Evolutionary conservation across 2,888 invertebrate genomes (phyloP), one percentile per base, ranked within the genome.

Genomic region (Lithosia quadra): DNA sequence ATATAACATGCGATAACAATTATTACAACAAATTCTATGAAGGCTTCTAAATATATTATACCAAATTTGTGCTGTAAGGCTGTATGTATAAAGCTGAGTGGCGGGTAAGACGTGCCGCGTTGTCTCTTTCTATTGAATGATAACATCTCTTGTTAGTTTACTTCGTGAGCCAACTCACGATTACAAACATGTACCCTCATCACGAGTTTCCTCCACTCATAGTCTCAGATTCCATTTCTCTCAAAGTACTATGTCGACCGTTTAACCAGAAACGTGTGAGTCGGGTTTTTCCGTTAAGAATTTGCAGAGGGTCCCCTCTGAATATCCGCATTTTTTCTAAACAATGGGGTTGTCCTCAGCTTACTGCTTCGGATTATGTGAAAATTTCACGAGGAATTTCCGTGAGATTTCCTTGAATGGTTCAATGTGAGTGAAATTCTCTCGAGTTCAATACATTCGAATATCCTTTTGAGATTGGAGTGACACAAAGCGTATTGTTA

Each of bases 401-500:
- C 80, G 82, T 80, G 83, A 87, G 82, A 85, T 86, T 86, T 81
- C 83, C 76, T 79, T 79, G 84, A 88, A 86, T 83, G 85, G 86
- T 79, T 84, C 82, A 85, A 85, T 87, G 89, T 86, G 88, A 89
- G 89, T 89, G 90, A 90, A 91, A 91, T 91, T 90, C 88, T 89
- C 88, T 77, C 78, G 86, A 87, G 88, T 90, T 92, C 92, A 90
- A 92, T 93, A 92, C 91, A 90, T 92, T 90, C 88, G 88, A 88
- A 92, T 92, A 92, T 92, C 90, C 90, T 92, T 92, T 92, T 88
- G 88, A 90, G 90, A 91, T 91, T 91, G 91, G 86, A 91, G 91
- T 89, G 92, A 91, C 90, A 90, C 92, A 93, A 92, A 92, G 91
- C 90, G 90, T 90, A 92, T 90, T 91, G 92, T 92, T 88, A 88